phyloP scores from a whole-genome alignment of 2,113 vertebrate genomes.

The Bostrychus sinensis region DNA sequence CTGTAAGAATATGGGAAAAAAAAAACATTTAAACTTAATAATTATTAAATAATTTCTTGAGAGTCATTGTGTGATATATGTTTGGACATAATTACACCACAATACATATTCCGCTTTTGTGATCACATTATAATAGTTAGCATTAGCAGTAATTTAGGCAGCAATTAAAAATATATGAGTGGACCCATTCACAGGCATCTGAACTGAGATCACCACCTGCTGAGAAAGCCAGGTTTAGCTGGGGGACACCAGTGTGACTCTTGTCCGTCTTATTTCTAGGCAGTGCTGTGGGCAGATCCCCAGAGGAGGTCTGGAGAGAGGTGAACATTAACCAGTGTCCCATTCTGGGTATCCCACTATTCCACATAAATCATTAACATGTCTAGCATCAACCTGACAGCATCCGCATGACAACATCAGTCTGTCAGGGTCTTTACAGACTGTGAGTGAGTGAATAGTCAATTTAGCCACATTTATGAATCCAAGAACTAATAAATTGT shows the following conservation, averaged over 20 bases:
- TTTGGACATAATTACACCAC: too few relatives aligned
- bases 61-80: not conserved
- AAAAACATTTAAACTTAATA: too few relatives aligned
- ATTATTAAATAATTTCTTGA: too few relatives aligned
- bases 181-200: conserved; percentile 33
- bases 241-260: conserved; percentile 61
- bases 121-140: not conserved
- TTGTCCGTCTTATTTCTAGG: conserved; percentile 34
- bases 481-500: not conserved
- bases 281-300: conserved; percentile 51
- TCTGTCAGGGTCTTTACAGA: conserved; percentile 66
- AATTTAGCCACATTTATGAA: conserved; percentile 11
- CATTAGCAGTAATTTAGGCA: conserved; percentile 33
- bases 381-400: conserved; percentile 62
- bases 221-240: conserved; percentile 68
- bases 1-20: too few relatives aligned
- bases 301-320: conserved; percentile 59
- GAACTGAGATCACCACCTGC: conserved; percentile 57
- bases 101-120: too few relatives aligned
- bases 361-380: conserved; percentile 79
- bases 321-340: conserved; percentile 80
- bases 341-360: conserved; percentile 69
- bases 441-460: conserved; percentile 46
- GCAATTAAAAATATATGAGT: conserved; percentile 33
- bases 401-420: conserved; percentile 72